Evolutionary conservation across 1,140 invertebrate species (phyloP).

Genomic region (Megathymus violae): DNA sequence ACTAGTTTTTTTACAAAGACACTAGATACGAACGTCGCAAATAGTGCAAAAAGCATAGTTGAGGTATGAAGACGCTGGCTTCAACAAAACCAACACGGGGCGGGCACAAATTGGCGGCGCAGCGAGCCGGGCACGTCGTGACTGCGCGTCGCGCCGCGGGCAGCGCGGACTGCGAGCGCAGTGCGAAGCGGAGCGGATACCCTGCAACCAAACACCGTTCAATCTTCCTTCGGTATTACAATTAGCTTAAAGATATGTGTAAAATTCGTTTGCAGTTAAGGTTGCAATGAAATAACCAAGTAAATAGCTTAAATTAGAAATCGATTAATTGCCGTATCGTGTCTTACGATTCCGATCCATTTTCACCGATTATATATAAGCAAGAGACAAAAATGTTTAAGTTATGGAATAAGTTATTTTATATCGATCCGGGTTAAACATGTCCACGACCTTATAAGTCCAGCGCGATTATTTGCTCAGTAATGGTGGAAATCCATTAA

Average conservation of each 20-base stretch:
- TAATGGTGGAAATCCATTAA: slow-evolving; percentile 83
- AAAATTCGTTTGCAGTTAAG: no score
- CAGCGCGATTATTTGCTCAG: slow-evolving; percentile 80
- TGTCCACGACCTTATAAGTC: slow-evolving; percentile 52
- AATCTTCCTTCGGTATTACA: no score
- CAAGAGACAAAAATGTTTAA: no score
- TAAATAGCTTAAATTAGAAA: neutral
- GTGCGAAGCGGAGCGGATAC: slow-evolving; percentile 44
- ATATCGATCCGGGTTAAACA: slow-evolving; percentile 14
- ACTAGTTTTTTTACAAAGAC: slow-evolving; percentile 33
- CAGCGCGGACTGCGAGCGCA: slow-evolving; percentile 22
- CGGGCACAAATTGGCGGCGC: slow-evolving; percentile 79
- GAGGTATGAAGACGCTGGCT: slow-evolving; percentile 74
- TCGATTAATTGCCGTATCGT: no score
- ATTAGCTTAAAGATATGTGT: no score
- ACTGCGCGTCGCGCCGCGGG: slow-evolving; percentile 65
- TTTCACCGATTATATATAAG: no score
- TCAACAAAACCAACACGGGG: slow-evolving; percentile 82
- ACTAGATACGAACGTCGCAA: slow-evolving; percentile 50
- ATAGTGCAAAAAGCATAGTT: slow-evolving; percentile 64
- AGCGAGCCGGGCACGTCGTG: slow-evolving; percentile 66
- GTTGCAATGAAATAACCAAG: no score
- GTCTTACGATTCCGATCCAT: no score
- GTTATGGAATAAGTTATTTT: slow-evolving; percentile 34
- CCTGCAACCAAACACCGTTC: neutral